phyloP scores from a whole-genome alignment of 2,113 vertebrate genomes.

The Gambusia affinis region DNA sequence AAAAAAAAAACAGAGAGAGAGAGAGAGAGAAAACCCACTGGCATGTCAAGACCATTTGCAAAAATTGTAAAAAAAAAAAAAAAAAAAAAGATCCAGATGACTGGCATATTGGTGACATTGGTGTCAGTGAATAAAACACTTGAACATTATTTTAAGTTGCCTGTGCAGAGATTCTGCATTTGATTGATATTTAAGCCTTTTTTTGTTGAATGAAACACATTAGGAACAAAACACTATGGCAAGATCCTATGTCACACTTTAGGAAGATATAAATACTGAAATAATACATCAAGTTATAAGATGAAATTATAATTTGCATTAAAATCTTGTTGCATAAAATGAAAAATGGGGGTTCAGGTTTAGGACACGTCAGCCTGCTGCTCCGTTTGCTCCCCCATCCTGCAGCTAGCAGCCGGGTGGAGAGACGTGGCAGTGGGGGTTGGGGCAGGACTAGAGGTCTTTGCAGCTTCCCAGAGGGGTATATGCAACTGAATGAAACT shows the following conservation, averaged over 20 bases:
- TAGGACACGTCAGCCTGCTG: neutral
- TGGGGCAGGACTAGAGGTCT: conserved; percentile 31
- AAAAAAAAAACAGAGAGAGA: too few species aligned
- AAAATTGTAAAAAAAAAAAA: neutral
- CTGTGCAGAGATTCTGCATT: neutral
- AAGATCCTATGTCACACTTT: neutral
- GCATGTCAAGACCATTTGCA: conserved; percentile 25
- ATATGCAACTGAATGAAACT: conserved; percentile 1
- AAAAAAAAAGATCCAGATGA: neutral
- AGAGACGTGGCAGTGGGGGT: conserved; percentile 75
- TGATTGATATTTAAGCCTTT: neutral
- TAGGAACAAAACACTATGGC: neutral
- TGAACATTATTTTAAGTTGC: neutral
- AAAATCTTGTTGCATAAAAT: neutral
- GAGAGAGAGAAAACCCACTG: neutral
- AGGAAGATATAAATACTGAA: neutral
- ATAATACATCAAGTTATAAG: neutral
- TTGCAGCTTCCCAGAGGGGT: conserved; percentile 6
- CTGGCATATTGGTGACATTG: conserved; percentile 7
- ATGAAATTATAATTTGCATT: neutral
- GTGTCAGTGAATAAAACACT: neutral
- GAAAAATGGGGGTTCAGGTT: neutral
- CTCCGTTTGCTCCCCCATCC: conserved; percentile 31
- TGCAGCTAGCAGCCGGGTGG: conserved; percentile 34
- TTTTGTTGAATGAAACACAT: neutral